Conservation (phyloP, 2,797 vertebrate species). For the Strix occidentalis region DNA sequence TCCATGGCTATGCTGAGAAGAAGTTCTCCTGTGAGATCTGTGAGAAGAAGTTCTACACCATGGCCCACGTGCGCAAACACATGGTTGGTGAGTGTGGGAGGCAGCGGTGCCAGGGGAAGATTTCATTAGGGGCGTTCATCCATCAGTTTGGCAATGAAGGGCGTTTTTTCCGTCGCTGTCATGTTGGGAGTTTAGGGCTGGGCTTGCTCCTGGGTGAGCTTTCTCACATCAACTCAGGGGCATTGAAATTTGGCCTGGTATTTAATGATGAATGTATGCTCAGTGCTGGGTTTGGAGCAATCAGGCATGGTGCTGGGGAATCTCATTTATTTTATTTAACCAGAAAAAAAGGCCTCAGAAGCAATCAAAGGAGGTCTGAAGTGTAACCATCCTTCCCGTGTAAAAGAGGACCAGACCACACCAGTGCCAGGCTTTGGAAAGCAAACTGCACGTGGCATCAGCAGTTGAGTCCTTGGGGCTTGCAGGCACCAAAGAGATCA, state of each 20-base stretch:
- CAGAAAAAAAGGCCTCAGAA: background rate
- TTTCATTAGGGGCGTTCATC: background rate
- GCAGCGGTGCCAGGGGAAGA: fast-evolving
- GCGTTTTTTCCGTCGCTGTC: background rate
- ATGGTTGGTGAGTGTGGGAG: conserved; percentile 91
- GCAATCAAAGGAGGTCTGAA: background rate
- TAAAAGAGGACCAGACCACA: background rate
- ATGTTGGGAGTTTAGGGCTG: background rate
- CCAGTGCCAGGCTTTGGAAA: background rate
- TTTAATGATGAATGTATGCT: background rate
- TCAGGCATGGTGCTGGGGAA: fast-evolving
- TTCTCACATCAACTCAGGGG: fast-evolving
- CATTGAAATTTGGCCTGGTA: background rate
- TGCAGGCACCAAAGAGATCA: background rate
- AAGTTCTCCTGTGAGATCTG: conserved; percentile 98
- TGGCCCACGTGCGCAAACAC: conserved; percentile 98
- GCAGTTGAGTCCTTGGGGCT: fast-evolving
- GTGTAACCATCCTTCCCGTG: background rate
- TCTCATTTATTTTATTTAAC: background rate
- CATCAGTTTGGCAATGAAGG: fast-evolving
- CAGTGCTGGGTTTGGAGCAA: background rate
- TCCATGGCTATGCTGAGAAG: conserved; percentile 96
- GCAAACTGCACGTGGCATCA: fast-evolving
- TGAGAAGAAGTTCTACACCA: conserved; percentile 99
- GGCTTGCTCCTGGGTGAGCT: background rate